These are phyloP conservation scores for Lycocerus yunnanus DNA, from an alignment of 2,888 invertebrate species.

Conservation along the genomic window DNA sequence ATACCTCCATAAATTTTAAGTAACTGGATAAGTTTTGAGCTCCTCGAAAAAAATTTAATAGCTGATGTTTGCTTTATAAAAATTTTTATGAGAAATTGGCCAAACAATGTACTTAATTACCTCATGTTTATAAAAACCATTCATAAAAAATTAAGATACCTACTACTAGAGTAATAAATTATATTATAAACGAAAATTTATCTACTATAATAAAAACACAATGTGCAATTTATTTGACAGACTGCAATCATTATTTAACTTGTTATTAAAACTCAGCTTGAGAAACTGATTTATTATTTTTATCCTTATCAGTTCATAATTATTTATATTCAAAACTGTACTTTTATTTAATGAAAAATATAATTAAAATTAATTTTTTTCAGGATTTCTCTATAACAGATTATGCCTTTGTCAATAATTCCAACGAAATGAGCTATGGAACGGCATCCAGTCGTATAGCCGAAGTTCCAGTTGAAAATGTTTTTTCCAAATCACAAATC, in stretches of 20 bases:
- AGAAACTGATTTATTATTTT: too few relatives aligned
- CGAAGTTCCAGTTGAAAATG: conserved; percentile 61
- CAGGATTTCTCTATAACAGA: neutral
- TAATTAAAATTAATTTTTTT: neutral
- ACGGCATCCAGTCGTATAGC: conserved; percentile 43
- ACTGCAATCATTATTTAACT: neutral
- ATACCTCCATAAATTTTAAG: neutral
- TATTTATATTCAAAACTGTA: too few relatives aligned
- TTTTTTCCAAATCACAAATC: conserved; percentile 68
- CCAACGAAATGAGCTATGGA: conserved; percentile 10
- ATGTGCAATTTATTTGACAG: neutral
- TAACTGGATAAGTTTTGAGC: neutral
- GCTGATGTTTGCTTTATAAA: neutral
- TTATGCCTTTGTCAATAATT: neutral
- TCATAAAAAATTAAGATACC: neutral
- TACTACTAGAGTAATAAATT: neutral
- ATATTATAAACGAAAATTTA: neutral
- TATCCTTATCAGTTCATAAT: neutral
- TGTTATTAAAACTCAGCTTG: neutral
- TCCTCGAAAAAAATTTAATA: neutral
- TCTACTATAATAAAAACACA: neutral
- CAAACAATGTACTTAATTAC: neutral
- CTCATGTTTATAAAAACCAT: neutral
- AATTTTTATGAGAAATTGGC: neutral
- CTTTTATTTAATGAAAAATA: neutral